Evolutionary conservation across 2,113 vertebrate genomes (phyloP).

Genomic region (Jaculus jaculus): DNA sequence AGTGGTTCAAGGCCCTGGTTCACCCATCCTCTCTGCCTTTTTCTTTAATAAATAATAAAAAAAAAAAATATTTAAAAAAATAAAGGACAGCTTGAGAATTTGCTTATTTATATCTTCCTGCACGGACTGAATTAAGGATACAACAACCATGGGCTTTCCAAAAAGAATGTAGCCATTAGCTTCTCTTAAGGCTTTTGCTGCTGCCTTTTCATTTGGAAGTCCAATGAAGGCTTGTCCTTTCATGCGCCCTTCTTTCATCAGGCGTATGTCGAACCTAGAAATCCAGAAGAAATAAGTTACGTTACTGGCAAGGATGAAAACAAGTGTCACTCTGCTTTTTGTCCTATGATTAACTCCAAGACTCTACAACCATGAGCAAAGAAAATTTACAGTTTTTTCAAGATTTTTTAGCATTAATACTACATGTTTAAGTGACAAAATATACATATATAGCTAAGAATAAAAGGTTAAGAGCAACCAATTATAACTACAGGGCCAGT

Average conservation of each 20-base stretch:
- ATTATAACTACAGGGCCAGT: not conserved
- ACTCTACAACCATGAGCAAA: not conserved
- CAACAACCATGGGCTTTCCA: constrained; percentile 97
- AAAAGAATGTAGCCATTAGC: constrained; percentile 94
- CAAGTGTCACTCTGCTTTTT: not conserved
- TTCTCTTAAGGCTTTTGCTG: constrained; percentile 95
- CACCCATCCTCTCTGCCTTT: too few relatives aligned
- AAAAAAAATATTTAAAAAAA: too few relatives aligned
- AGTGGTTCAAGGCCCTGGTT: too few relatives aligned
- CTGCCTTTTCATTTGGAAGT: constrained; percentile 94
- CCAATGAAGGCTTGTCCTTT: constrained; percentile 98
- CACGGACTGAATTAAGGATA: constrained; percentile 88
- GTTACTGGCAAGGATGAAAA: not conserved
- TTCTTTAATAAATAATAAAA: too few relatives aligned
- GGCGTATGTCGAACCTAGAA: constrained; percentile 95
- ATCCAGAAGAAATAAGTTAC: not conserved
- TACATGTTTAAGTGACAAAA: not conserved
- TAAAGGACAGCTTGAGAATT: not conserved
- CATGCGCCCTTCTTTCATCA: constrained; percentile 99
- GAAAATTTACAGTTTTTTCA: not conserved
- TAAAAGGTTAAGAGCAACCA: not conserved
- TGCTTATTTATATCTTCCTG: not conserved
- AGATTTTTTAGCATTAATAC: too few relatives aligned
- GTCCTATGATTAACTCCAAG: not conserved
- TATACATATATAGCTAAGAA: not conserved